phyloP scores from a whole-genome alignment of 2,113 vertebrate species.

The Pollachius pollachius region DNA sequence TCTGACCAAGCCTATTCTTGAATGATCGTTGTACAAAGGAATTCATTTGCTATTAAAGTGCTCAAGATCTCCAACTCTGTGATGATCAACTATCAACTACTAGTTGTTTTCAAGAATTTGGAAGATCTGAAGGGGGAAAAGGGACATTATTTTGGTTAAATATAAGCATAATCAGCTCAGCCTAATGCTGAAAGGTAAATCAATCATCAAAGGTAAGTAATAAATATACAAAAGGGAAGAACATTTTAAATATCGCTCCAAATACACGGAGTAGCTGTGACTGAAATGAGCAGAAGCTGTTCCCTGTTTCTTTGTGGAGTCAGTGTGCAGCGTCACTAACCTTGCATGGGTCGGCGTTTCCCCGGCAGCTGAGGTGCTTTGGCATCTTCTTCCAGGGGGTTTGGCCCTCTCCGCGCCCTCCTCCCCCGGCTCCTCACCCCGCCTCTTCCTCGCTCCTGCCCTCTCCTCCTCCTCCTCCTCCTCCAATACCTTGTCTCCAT shows the following conservation, averaged over 20 bases:
- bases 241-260: background rate
- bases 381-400: slow-evolving; percentile 38
- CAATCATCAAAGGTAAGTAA: background rate
- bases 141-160: too few relatives aligned
- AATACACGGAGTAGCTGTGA: too few relatives aligned
- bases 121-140: too few relatives aligned
- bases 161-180: too few relatives aligned
- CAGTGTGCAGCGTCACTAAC: slow-evolving; percentile 57
- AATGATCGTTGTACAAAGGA: background rate
- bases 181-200: too few relatives aligned
- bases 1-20: background rate
- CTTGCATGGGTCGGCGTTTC: slow-evolving; percentile 71
- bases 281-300: too few relatives aligned
- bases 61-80: too few relatives aligned
- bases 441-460: background rate
- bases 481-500: slow-evolving; percentile 38
- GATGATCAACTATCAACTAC: background rate
- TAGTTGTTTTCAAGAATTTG: background rate
- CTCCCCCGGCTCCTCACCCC: background rate
- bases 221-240: background rate
- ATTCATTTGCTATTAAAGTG: background rate
- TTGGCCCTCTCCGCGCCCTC: slow-evolving; percentile 9
- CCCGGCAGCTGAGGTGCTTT: slow-evolving; percentile 74
- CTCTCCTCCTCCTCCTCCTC: background rate
- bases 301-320: background rate